Percentiles rank a stretch among this genome's conserved stretches.
These are phyloP conservation scores for Daubentonia madagascariensis DNA, from an alignment of 2,113 vertebrate genomes.

Conservation along the genomic window DNA sequence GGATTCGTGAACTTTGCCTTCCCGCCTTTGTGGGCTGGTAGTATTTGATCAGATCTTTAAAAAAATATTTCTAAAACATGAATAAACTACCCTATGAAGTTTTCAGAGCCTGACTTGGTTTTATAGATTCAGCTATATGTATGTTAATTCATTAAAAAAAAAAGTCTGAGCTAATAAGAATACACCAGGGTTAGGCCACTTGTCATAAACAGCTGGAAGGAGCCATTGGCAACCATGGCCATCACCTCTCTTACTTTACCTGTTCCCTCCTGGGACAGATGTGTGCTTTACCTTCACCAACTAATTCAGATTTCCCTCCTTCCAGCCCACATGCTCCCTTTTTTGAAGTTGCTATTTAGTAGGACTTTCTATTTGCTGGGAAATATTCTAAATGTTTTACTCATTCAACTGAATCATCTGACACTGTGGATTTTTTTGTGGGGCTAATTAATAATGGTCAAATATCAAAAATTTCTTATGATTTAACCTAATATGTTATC, in stretches of 20 bases:
- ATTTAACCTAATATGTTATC: background rate
- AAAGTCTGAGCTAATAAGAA: background rate
- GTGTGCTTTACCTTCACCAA: background rate
- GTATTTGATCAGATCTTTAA: background rate
- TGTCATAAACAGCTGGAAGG: fast-evolving
- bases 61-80: background rate
- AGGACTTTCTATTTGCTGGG: background rate
- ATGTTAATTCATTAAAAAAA: background rate
- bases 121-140: background rate
- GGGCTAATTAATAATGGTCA: background rate
- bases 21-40: background rate
- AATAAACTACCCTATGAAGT: background rate
- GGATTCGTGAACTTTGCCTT: background rate
- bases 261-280: background rate
- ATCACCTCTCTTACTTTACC: background rate
- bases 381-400: background rate
- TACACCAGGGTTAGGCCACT: background rate
- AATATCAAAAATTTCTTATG: background rate
- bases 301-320: background rate
- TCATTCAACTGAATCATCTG: background rate
- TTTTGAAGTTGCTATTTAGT: background rate
- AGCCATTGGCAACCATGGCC: fast-evolving
- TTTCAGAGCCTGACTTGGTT: background rate
- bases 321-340: background rate
- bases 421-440: background rate